phyloP scores from a whole-genome alignment of 2,797 vertebrate species.

The Eospalax fontanierii region DNA sequence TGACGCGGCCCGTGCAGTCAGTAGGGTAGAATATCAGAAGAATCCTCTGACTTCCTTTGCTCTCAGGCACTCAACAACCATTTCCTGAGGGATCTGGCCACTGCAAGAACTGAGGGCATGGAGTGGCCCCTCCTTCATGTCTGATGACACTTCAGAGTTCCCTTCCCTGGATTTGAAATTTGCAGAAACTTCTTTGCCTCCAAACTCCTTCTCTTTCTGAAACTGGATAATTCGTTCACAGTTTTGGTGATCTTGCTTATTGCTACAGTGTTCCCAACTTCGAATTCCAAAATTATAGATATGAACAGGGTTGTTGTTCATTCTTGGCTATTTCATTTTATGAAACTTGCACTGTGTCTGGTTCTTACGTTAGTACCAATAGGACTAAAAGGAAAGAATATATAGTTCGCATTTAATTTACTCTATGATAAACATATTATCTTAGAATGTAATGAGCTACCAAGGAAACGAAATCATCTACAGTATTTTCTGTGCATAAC shows the following conservation, averaged over 20 bases:
- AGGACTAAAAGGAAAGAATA: not conserved
- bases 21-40: too few species aligned
- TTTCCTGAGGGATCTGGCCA: fast-evolving
- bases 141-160: fast-evolving
- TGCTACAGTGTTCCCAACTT: not conserved
- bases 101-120: fast-evolving
- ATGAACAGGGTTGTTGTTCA: not conserved
- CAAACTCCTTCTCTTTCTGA: not conserved
- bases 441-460: not conserved
- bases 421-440: not conserved
- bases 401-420: not conserved
- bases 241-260: not conserved
- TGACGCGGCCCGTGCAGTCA: too few species aligned
- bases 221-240: not conserved
- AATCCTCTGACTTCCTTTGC: not conserved
- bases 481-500: not conserved
- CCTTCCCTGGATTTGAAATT: too few species aligned
- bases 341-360: not conserved
- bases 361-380: not conserved
- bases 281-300: not conserved
- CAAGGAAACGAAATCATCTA: not conserved
- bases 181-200: fast-evolving
- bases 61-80: fast-evolving
- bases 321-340: not conserved
- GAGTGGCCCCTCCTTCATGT: not conserved